Evolutionary conservation across 2,113 vertebrate genomes (phyloP).

Genomic region (Pardalotus punctatus): DNA sequence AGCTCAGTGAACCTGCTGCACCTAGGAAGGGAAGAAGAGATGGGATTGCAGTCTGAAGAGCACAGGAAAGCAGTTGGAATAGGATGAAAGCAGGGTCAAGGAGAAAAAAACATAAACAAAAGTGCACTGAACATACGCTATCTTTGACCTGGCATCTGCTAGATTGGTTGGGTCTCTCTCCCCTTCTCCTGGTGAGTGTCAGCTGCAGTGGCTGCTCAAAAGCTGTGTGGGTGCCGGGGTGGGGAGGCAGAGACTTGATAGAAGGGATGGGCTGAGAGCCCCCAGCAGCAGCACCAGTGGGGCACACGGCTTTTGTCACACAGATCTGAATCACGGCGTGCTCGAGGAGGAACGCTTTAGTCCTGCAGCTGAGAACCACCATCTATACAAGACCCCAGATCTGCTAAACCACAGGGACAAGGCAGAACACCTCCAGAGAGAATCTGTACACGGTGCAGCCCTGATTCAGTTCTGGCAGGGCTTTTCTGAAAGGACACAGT

Average conservation of each 20-base stretch:
- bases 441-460: neutral
- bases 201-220: neutral
- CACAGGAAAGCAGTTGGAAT: neutral
- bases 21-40: neutral
- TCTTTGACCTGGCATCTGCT: fast-evolving
- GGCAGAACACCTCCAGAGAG: neutral
- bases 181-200: neutral
- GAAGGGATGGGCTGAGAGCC: neutral
- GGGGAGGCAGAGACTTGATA: neutral
- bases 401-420: neutral
- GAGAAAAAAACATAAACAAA: too few species aligned
- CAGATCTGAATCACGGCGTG: neutral
- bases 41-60: neutral
- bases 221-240: neutral
- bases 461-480: neutral
- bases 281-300: neutral
- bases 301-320: neutral
- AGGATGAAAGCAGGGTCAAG: too few species aligned
- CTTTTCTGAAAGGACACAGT: neutral
- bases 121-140: too few species aligned
- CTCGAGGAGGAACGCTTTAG: neutral
- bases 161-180: neutral
- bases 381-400: neutral
- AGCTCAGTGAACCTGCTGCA: neutral
- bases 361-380: neutral